Evolutionary conservation across 1,140 invertebrate genomes (phyloP), one percentile per base, ranked within the genome.

Genomic region (Drosophila punjabiensis): DNA sequence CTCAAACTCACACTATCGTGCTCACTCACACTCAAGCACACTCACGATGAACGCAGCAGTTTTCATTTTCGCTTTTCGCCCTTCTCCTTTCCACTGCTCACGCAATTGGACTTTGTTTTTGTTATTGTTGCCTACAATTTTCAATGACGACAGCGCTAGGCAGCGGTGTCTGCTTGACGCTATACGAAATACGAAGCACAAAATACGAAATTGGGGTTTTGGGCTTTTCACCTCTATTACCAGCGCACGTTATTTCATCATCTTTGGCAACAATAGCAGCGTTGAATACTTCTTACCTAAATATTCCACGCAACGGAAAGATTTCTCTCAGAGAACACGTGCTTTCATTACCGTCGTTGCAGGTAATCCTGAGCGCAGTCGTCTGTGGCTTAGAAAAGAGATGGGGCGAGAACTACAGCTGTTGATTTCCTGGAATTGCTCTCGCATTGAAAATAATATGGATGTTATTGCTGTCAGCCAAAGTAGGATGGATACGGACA

Each of bases 1-100:
- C 47, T 20, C 30, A n/a, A 18, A 13, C 59, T 39, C 18, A 37
- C 20, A 62, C 47, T 37, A 11, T 39, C 20, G 47, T 13, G n/a
- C 28, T 33, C 32, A 59, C 20, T 41, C 41, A 30, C 37, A 33
- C 55, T 16, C 62, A 65, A 59, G 35, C 77, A 41, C 55, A 65
- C 74, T 83, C 84, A 81, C 63, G 41, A 78, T 88, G 84, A 88
- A 83, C 84, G 52, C 66, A 88, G 84, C 84, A 83, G 66, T 71
- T 88, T 87, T 88, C 82, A 65, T 87, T 82, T 86, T 84, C 71
- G 52, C 79, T 79, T 79, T 61, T 13, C 32, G 32, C 24, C 55
- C 52, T 5, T 43, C 45, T 60, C 61, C 14, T 53, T 63, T 16
- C 45, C 32, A 37, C 69, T n/a, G 20, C 55, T 53, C 50, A 53